Percentiles rank a stretch among this genome's conserved stretches.
phyloP scores from a whole-genome alignment of 2,113 vertebrate genomes.

The Alosa alosa region DNA sequence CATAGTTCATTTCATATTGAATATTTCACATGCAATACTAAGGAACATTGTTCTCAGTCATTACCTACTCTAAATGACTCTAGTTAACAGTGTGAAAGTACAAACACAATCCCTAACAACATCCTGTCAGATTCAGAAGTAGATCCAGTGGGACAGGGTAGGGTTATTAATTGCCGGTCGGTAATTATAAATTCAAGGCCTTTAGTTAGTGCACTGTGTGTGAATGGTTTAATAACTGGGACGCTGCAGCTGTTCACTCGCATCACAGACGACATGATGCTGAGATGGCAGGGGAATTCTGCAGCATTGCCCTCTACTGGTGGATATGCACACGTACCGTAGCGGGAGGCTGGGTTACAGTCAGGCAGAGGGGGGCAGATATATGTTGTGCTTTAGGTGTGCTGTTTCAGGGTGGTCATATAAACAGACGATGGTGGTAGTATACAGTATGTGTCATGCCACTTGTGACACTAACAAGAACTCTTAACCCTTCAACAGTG shows the following conservation, averaged over 20 bases:
- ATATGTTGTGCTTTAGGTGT: slow-evolving; percentile 30
- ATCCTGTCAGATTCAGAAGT: background rate
- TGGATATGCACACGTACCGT: slow-evolving; percentile 43
- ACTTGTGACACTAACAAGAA: background rate
- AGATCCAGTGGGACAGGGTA: background rate
- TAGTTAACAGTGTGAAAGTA: background rate
- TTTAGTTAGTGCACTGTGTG: background rate
- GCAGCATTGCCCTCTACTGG: slow-evolving; percentile 54
- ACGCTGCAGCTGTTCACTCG: slow-evolving; percentile 67
- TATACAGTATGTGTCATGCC: background rate
- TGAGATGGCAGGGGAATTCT: slow-evolving; percentile 74
- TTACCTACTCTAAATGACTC: background rate
- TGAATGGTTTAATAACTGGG: slow-evolving; percentile 37
- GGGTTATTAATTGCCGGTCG: background rate
- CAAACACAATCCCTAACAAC: background rate
- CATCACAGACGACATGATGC: slow-evolving; percentile 70
- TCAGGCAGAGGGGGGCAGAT: slow-evolving; percentile 15
- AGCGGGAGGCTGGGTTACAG: slow-evolving; percentile 19
- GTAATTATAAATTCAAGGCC: background rate
- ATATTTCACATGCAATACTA: background rate
- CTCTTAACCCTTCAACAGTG: background rate
- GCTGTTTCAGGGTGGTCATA: slow-evolving; percentile 48
- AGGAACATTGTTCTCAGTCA: background rate
- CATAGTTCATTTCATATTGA: background rate
- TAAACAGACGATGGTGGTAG: background rate